These are phyloP conservation scores for Chironomus tepperi DNA, from an alignment of 1,140 invertebrate species.

Conservation along the genomic window DNA sequence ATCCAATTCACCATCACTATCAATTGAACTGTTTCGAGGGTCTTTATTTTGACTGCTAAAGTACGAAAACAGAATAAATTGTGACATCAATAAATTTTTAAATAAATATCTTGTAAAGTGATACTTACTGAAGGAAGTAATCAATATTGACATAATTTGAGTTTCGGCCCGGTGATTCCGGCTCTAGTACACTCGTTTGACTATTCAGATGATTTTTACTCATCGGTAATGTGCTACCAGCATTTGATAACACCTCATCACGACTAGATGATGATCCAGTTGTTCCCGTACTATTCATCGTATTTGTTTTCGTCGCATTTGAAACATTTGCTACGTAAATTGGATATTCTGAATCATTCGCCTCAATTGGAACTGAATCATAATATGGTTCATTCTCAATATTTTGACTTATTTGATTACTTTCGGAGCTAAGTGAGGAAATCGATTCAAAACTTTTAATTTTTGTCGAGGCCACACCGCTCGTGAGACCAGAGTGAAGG, in stretches of 20 bases:
- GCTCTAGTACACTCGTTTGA: constrained; percentile 44
- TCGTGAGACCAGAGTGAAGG: constrained; percentile 34
- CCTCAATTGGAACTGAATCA: constrained; percentile 69
- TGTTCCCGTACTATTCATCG: constrained; percentile 36
- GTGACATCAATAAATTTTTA: not conserved
- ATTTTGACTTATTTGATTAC: constrained; percentile 34
- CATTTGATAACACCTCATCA: constrained; percentile 50
- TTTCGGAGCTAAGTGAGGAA: constrained; percentile 45
- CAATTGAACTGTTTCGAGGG: constrained; percentile 40
- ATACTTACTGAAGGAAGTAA: constrained; percentile 71
- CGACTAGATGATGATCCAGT: constrained; percentile 49
- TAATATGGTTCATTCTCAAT: constrained; percentile 64
- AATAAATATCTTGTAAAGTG: too few relatives aligned
- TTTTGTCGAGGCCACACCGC: constrained; percentile 32
- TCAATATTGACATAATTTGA: constrained; percentile 87
- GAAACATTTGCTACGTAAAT: constrained; percentile 46
- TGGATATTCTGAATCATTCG: constrained; percentile 60
- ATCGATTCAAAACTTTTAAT: constrained; percentile 54
- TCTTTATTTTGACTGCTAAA: constrained; percentile 38
- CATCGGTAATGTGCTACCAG: constrained; percentile 49
- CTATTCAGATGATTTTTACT: constrained; percentile 31
- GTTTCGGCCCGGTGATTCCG: constrained; percentile 62
- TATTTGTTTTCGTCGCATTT: not conserved
- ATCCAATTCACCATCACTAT: constrained; percentile 42
- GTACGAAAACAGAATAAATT: constrained; percentile 21